A percentile compares a stretch with the other conserved stretches of the same genome.
Evolutionary conservation across 2,113 vertebrate species (phyloP).

Genomic region (Cyprinodon brontotheroides): DNA sequence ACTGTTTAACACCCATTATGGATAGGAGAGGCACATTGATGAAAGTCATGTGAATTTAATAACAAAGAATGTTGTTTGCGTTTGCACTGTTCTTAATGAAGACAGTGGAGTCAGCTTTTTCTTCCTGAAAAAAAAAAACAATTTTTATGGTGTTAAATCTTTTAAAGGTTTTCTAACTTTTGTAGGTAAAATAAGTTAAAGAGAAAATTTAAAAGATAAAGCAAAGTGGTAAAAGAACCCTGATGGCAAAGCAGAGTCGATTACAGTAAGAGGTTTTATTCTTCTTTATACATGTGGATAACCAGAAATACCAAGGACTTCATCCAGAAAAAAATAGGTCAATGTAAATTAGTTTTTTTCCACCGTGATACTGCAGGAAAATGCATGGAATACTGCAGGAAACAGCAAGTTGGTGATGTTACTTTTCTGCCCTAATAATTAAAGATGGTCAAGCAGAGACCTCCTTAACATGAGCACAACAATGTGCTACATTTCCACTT

Average conservation of each 20-base stretch:
- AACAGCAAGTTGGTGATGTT: background rate
- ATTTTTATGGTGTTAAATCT: too few relatives aligned
- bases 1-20: slow-evolving; percentile 51
- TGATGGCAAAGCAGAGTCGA: background rate
- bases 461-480: background rate
- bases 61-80: background rate
- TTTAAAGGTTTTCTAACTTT: too few relatives aligned
- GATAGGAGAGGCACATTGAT: slow-evolving; percentile 22
- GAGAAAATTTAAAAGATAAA: background rate
- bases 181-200: background rate
- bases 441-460: background rate
- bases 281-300: background rate
- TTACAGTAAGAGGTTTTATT: background rate
- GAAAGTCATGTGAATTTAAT: slow-evolving; percentile 28
- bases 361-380: background rate
- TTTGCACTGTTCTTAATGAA: background rate
- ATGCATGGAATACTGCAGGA: background rate
- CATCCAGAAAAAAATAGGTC: background rate
- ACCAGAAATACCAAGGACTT: background rate
- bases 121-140: background rate
- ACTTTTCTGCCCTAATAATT: background rate
- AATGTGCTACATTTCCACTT: too few relatives aligned
- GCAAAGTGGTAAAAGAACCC: background rate
- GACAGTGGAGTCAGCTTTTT: background rate
- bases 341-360: background rate